Conservation (phyloP, 2,888 invertebrate species). For the Caenorhabditis uteleia region DNA sequence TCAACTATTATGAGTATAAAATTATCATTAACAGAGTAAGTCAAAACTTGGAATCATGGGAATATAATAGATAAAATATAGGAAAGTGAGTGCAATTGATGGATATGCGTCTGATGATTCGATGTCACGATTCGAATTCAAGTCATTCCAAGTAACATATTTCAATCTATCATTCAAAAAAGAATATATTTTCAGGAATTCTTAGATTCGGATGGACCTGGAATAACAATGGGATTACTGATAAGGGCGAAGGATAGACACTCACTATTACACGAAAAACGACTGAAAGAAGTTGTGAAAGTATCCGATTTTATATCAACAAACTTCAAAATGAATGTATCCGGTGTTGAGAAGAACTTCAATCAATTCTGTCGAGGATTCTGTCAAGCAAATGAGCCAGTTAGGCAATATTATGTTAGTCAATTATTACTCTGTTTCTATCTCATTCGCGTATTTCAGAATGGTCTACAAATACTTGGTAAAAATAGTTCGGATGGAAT, state of each 20-base stretch:
- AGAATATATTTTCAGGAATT: constrained; percentile 43
- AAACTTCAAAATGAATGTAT: constrained; percentile 31
- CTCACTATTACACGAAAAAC: constrained; percentile 15
- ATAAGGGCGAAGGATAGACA: constrained; percentile 42
- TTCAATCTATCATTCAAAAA: neutral
- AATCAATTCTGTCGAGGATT: constrained; percentile 58
- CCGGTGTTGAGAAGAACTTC: constrained; percentile 38
- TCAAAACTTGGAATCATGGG: neutral
- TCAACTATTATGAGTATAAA: constrained; percentile 42
- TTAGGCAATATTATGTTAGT: constrained; percentile 45
- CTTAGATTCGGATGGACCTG: constrained; percentile 51
- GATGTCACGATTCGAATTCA: constrained; percentile 33
- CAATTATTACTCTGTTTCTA: neutral
- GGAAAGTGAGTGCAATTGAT: constrained; percentile 42
- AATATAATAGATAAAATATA: constrained; percentile 1
- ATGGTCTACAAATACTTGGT: constrained; percentile 54
- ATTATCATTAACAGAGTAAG: constrained; percentile 39
- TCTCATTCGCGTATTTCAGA: constrained; percentile 42
- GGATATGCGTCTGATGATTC: constrained; percentile 41
- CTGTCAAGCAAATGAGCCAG: constrained; percentile 62
- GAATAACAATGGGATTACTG: constrained; percentile 46
- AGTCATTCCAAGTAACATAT: constrained; percentile 17
- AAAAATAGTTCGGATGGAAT: constrained; percentile 28
- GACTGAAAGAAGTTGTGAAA: constrained; percentile 29
- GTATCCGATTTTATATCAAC: constrained; percentile 35